Evolutionary conservation across 2,797 vertebrate species (phyloP).

Genomic region (Ciconia nigra): DNA sequence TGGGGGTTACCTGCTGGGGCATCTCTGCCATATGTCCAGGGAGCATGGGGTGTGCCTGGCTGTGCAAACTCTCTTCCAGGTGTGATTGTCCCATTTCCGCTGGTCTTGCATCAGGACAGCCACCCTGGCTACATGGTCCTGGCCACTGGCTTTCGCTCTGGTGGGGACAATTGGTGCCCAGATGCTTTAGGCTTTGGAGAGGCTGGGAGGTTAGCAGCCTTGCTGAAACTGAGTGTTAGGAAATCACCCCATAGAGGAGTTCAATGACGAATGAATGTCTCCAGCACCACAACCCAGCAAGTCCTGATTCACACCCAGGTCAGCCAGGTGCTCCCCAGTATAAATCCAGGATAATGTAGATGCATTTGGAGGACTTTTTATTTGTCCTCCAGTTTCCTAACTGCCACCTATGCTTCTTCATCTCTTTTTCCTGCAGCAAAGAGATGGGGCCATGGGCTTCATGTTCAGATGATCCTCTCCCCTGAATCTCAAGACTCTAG

Average conservation of each 20-base stretch:
- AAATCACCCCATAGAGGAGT: not conserved
- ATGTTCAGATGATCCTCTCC: not conserved
- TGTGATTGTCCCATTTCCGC: not conserved
- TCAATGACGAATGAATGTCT: not conserved
- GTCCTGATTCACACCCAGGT: not conserved
- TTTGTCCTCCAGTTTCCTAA: not conserved
- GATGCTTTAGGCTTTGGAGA: not conserved
- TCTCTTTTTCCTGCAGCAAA: not conserved
- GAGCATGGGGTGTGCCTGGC: not conserved
- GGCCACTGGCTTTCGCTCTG: not conserved
- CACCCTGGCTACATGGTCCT: not conserved
- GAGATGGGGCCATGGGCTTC: not conserved
- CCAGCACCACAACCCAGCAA: not conserved
- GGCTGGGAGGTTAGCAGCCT: not conserved
- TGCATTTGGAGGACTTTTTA: not conserved
- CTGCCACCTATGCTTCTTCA: not conserved
- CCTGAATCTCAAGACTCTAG: not conserved
- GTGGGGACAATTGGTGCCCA: not conserved
- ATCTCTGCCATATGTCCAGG: fast-evolving
- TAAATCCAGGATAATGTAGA: not conserved
- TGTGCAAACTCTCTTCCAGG: not conserved
- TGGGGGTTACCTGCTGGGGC: not conserved
- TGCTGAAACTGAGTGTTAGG: not conserved
- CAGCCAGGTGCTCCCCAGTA: not conserved
- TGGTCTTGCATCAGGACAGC: not conserved